A percentile compares a stretch with the other conserved stretches of the same genome.
Conservation (phyloP, 2,888 invertebrate genomes). For the Griposia aprilina region DNA sequence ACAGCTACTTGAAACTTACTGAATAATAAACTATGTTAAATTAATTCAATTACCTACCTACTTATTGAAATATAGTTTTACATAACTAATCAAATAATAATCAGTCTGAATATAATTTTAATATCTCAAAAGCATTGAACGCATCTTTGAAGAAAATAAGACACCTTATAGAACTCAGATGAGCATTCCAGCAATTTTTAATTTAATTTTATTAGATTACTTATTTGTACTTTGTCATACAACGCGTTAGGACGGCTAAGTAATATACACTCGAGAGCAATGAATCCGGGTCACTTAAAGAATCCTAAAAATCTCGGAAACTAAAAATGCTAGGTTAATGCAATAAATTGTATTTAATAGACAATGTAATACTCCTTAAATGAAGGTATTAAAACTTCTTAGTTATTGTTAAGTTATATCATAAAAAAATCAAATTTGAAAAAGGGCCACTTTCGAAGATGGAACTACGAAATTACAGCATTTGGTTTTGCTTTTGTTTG, state of each 20-base stretch:
- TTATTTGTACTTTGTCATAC: constrained; percentile 29
- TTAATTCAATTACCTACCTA: constrained; percentile 2
- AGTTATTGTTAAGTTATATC: too few species aligned
- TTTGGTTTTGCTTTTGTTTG: too few species aligned
- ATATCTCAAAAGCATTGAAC: constrained; percentile 12
- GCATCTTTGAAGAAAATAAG: constrained; percentile 7
- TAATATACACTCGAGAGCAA: too few species aligned
- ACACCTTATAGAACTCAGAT: neutral
- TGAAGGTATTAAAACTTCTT: too few species aligned
- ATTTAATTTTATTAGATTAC: constrained; percentile 27
- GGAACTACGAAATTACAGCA: too few species aligned
- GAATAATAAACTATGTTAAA: constrained; percentile 7
- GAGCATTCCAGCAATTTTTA: neutral
- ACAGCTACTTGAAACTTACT: neutral
- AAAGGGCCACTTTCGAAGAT: too few species aligned
- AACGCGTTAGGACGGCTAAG: constrained; percentile 27
- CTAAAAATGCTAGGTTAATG: too few species aligned
- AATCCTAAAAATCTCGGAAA: too few species aligned
- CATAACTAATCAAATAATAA: constrained; percentile 10
- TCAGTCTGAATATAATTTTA: constrained; percentile 2
- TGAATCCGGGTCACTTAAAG: too few species aligned
- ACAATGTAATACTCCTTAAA: too few species aligned
- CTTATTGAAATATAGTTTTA: neutral
- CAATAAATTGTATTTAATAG: too few species aligned
- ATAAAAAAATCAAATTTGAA: too few species aligned